Evolutionary conservation across 2,888 invertebrate species (phyloP).

Genomic region (Catocala sponsa): DNA sequence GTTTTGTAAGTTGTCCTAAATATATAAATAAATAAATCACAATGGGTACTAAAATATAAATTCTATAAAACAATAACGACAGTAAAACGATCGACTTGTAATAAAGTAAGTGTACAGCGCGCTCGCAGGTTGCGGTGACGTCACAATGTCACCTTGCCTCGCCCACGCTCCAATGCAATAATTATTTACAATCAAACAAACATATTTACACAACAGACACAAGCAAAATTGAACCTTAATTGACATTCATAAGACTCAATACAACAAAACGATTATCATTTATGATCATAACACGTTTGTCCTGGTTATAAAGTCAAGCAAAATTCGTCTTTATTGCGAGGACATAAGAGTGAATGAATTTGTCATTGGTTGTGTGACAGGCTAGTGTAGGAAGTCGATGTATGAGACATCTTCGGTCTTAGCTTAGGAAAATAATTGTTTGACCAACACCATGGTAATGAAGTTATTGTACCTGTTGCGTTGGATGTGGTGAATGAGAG

Average conservation of each 20-base stretch:
- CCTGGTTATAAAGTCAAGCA: slow-evolving; percentile 6
- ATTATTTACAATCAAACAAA: slow-evolving; percentile 46
- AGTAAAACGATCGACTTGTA: slow-evolving; percentile 41
- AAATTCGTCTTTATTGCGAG: slow-evolving; percentile 24
- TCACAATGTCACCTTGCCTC: slow-evolving; percentile 69
- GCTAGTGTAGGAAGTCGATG: slow-evolving; percentile 44
- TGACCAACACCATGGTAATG: slow-evolving; percentile 16
- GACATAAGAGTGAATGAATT: slow-evolving; percentile 7
- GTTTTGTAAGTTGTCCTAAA: too few species aligned
- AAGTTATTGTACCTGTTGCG: background rate
- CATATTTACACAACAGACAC: slow-evolving; percentile 20
- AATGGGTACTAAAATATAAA: slow-evolving; percentile 13
- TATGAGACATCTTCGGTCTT: slow-evolving; percentile 40
- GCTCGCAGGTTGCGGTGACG: slow-evolving; percentile 61
- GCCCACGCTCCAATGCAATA: slow-evolving; percentile 56
- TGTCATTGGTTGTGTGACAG: slow-evolving; percentile 18
- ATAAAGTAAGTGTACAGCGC: slow-evolving; percentile 26
- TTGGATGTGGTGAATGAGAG: too few species aligned
- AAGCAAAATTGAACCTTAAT: slow-evolving; percentile 40
- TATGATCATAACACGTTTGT: slow-evolving; percentile 23
- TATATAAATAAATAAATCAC: too few species aligned
- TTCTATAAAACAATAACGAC: slow-evolving; percentile 29
- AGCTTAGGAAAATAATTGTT: slow-evolving; percentile 27
- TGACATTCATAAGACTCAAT: background rate
- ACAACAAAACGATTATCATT: slow-evolving; percentile 17